Base-by-base conservation (phyloP, 2,797 vertebrate species). In the Lateolabrax maculatus region DNA sequence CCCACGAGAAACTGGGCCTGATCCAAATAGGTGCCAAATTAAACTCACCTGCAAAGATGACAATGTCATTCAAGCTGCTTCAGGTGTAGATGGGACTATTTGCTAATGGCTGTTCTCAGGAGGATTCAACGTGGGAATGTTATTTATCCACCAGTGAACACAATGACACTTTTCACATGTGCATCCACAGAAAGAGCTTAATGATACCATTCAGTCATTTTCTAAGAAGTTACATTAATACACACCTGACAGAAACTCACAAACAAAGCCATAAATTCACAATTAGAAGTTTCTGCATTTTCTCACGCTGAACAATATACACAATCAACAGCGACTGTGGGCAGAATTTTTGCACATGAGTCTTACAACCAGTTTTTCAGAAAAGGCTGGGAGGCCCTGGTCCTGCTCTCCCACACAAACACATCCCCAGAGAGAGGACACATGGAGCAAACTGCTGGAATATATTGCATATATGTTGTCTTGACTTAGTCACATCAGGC, bases 51-150 rank as follows among this genome's bases (percentile, higher is more conserved):
- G 81, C 61, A 62, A 65, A 79, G 36, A 65, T 60, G 69, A 79
- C 69, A 74, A 37, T 65, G 58, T 73, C 73, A 74, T 81, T 77
- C 39, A 83, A 55, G 58, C 36, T 49, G 43, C 29, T 21, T 63
- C 67, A 63, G 57, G 46, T 61, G 57, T 57, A 73, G 63, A 84
- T 87, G 92, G 76, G 85, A 93, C 56, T 19, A 2, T 53, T 72
- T 62, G 23, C 37, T 31, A 13, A 23, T n/a, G 18, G 60, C 21
- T 2, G 7, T 87, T 94, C 93, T 90, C 94, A 93, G 65, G 86
- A 85, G 63, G 80, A 79, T 91, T 82, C 71, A 63, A 16, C 4
- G 57, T 87, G 78, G 73, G 88, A 86, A 57, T 65, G 19, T 31
- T 65, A 77, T 81, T 62, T 6, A 65, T 74, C 46, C 46, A 37